A percentile compares a stretch with the other conserved stretches of the same genome.
Evolutionary conservation across 2,888 invertebrate species (phyloP).

Genomic region (Tipula vernalis): DNA sequence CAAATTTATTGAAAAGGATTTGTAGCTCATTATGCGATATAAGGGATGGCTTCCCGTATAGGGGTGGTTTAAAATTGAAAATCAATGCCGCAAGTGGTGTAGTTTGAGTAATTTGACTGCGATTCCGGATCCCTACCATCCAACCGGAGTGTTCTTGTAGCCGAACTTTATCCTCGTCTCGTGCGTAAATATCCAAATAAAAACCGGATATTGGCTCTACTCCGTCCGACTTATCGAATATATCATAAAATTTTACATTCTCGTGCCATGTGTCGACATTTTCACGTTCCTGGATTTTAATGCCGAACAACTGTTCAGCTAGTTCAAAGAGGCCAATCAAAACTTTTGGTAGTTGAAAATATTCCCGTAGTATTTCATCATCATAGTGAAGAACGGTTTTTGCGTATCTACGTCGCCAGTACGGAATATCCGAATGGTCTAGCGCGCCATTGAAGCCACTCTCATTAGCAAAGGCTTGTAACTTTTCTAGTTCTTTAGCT

Average conservation of each 20-base stretch:
- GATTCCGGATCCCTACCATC: conserved; percentile 67
- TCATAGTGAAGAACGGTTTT: conserved; percentile 51
- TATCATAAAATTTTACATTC: conserved; percentile 70
- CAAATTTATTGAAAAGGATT: conserved; percentile 72
- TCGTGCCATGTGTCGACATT: conserved; percentile 70
- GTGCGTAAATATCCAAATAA: conserved; percentile 70
- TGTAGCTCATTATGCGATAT: conserved; percentile 65
- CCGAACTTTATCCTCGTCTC: conserved; percentile 43
- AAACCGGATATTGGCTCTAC: conserved; percentile 59
- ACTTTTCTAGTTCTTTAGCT: conserved; percentile 53
- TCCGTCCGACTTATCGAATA: conserved; percentile 45
- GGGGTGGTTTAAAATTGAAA: conserved; percentile 65
- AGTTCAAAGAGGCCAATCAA: conserved; percentile 65
- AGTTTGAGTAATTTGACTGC: conserved; percentile 47
- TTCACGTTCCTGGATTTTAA: conserved; percentile 54
- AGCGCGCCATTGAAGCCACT: conserved; percentile 57
- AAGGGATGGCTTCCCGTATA: conserved; percentile 49
- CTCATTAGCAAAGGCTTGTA: conserved; percentile 60
- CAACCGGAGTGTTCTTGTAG: conserved; percentile 52
- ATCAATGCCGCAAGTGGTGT: conserved; percentile 70
- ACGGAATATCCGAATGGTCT: conserved; percentile 75
- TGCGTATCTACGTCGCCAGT: conserved; percentile 71
- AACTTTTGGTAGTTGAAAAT: conserved; percentile 72
- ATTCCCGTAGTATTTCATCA: conserved; percentile 59
- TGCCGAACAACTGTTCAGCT: conserved; percentile 63